Percentiles rank a stretch among this genome's conserved stretches.
These are phyloP conservation scores for Pseudocheirus occidentalis DNA, from an alignment of 2,797 vertebrate genomes.

Conservation along the genomic window DNA sequence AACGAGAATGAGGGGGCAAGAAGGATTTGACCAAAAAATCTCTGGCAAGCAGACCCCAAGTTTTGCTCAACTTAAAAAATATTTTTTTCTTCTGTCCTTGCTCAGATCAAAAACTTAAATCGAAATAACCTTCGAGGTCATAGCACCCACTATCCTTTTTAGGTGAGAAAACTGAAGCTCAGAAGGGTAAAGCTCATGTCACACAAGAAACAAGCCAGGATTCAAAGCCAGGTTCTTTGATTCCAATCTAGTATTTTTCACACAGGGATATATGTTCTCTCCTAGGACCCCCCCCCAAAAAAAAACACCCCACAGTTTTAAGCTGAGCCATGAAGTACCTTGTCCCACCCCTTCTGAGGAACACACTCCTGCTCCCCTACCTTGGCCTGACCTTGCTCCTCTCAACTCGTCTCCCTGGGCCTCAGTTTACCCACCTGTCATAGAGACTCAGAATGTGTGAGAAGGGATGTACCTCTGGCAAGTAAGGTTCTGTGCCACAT, in stretches of 20 bases:
- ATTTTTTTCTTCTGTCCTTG: neutral
- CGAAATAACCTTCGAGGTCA: neutral
- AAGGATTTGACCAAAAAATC: neutral
- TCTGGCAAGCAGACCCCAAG: neutral
- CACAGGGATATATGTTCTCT: neutral
- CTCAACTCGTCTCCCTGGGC: conserved; percentile 67
- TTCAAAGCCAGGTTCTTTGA: neutral
- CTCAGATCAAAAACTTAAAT: neutral
- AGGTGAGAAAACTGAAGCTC: neutral
- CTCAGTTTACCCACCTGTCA: conserved; percentile 61
- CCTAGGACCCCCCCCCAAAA: neutral
- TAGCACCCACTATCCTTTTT: neutral
- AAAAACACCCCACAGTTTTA: conserved; percentile 56
- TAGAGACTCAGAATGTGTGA: conserved; percentile 40
- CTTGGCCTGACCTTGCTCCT: conserved; percentile 58
- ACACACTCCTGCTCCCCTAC: neutral
- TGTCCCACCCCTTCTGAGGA: conserved; percentile 38
- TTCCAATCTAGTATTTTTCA: neutral
- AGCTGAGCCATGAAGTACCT: conserved; percentile 55
- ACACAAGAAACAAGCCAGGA: neutral
- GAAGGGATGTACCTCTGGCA: conserved; percentile 58
- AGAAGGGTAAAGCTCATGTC: neutral
- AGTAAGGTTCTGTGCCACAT: conserved; percentile 64
- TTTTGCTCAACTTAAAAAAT: neutral
- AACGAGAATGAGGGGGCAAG: neutral